These are phyloP conservation scores for Channa argus DNA, from an alignment of 2,113 vertebrate genomes.

Conservation along the genomic window DNA sequence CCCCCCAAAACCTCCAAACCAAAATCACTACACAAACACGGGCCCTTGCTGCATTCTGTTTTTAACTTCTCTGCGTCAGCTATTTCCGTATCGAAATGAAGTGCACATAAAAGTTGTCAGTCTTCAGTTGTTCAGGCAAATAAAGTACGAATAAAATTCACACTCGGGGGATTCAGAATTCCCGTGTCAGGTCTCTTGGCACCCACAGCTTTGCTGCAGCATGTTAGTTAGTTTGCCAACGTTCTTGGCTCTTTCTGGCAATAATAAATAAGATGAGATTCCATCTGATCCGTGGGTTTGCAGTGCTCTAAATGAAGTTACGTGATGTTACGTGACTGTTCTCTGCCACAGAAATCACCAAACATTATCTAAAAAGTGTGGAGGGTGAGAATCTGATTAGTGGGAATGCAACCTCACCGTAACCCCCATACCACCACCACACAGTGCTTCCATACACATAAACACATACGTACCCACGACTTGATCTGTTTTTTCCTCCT, in stretches of 20 bases:
- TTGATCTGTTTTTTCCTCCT: constrained; percentile 69
- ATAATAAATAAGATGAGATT: too few relatives aligned
- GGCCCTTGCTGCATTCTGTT: neutral
- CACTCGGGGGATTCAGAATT: too few relatives aligned
- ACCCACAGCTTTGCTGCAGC: too few relatives aligned
- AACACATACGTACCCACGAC: constrained; percentile 10
- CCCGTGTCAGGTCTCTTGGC: too few relatives aligned
- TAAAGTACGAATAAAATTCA: too few relatives aligned
- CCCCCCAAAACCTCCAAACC: constrained; percentile 34
- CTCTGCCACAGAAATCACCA: too few relatives aligned
- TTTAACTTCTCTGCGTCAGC: neutral
- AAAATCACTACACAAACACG: constrained; percentile 53
- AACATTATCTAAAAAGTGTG: neutral
- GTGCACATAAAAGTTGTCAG: neutral
- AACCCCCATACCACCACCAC: neutral
- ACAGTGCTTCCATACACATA: constrained; percentile 18
- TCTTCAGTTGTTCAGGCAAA: too few relatives aligned
- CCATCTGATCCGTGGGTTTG: too few relatives aligned
- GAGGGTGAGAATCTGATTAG: neutral
- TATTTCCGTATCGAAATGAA: neutral
- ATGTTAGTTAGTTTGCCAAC: too few relatives aligned
- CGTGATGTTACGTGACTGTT: too few relatives aligned
- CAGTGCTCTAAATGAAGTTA: too few relatives aligned
- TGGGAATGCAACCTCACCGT: neutral
- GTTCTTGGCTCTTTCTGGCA: too few relatives aligned